Percentiles rank a stretch among this genome's conserved stretches.
phyloP scores from a whole-genome alignment of 2,797 vertebrate genomes.

The Microchirus variegatus region DNA sequence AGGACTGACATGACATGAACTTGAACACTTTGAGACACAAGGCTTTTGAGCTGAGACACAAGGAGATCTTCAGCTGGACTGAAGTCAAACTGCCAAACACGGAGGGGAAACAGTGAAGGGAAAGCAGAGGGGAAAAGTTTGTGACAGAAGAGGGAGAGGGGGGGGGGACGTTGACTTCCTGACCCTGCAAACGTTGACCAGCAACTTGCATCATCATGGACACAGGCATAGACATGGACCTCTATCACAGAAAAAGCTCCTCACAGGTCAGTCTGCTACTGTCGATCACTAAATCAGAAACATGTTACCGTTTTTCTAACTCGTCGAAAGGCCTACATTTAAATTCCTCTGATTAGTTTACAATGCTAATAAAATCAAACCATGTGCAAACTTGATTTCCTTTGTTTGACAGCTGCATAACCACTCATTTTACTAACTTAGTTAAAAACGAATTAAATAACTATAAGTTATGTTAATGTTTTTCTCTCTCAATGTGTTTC shows the following conservation, averaged over 20 bases:
- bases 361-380: too few relatives aligned
- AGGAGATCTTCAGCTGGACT: slow-evolving; percentile 58
- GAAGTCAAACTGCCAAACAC: slow-evolving; percentile 15
- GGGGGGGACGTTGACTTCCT: slow-evolving; percentile 48
- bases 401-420: too few relatives aligned
- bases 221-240: slow-evolving; percentile 35
- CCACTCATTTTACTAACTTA: too few relatives aligned
- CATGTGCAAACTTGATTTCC: too few relatives aligned
- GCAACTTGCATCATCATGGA: slow-evolving; percentile 52
- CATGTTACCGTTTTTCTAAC: not conserved
- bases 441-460: too few relatives aligned
- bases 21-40: slow-evolving; percentile 14
- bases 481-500: too few relatives aligned
- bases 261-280: slow-evolving; percentile 69
- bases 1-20: slow-evolving; percentile 40
- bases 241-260: slow-evolving; percentile 17
- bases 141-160: slow-evolving; percentile 19
- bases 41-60: slow-evolving; percentile 13
- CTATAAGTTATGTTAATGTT: too few relatives aligned
- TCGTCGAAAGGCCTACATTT: not conserved
- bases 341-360: too few relatives aligned
- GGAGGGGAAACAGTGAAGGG: not conserved
- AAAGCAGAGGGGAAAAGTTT: slow-evolving; percentile 7
- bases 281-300: not conserved
- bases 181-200: slow-evolving; percentile 25